Evolutionary conservation across 2,797 vertebrate genomes (phyloP), one percentile per base, ranked within the genome.

Genomic region (Muscicapa comitata): DNA sequence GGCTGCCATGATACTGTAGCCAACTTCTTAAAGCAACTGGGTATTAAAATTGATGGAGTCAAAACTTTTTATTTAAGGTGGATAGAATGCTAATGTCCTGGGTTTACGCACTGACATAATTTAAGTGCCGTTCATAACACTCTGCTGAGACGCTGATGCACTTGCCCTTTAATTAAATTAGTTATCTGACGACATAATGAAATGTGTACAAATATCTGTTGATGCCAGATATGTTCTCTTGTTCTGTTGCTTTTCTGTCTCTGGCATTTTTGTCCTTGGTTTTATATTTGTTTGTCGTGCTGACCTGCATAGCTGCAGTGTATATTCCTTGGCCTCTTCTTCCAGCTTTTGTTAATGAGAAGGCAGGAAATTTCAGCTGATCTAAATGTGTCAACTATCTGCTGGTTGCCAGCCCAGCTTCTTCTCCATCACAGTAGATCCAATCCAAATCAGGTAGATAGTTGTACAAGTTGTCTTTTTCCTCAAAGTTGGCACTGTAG

Each of bases 31-130:
- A 97, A 97, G 96, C 93, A 92, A 80, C 88, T 97, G 96, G 86
- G 92, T 94, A 97, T 97, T 97, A 97, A 97, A 97, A 97, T 94
- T 95, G 96, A 97, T 97, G 95, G 92, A 96, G 94, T 96, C 88
- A 92, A 91, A 89, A 95, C 96, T 97, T 97, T 95, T 96, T 97
- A 95, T 96, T 97, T 96, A 96, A 97, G 93, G 94, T 97, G 96
- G 96, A 95, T 97, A 89, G 96, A 97, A 96, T 96, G 71, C 94
- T 94, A 94, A 97, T 92, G 73, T 92, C 87, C 88, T 86, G 87
- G 68, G 70, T 89, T 55, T 76, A 90, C 59, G 88, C 59, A 80
- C 55, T 91, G 86, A 89, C 77, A 65, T 97, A 89, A 95, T 97
- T 92, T 83, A 89, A 84, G 88, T 86, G 50, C 70, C 95, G 37